A percentile compares a stretch with the other conserved stretches of the same genome.
phyloP scores from a whole-genome alignment of 2,113 vertebrate species.

The Psittacara wagleri region DNA sequence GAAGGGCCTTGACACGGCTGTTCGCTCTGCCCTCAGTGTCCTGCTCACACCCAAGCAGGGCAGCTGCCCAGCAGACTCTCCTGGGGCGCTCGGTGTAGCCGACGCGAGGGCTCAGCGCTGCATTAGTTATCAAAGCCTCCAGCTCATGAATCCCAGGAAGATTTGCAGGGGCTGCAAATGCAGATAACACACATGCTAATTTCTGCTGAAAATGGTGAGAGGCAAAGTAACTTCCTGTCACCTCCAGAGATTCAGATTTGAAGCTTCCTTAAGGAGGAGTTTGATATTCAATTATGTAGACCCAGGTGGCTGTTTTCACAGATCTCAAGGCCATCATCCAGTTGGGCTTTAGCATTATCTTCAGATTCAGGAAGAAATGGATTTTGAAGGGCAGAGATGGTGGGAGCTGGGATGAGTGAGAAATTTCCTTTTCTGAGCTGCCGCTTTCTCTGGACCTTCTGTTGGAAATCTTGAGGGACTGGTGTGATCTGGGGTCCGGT shows the following conservation, averaged over 20 bases:
- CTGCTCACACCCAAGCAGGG: neutral
- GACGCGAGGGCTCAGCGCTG: neutral
- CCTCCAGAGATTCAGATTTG: slow-evolving; percentile 1
- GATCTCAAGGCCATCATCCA: neutral
- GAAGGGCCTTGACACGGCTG: neutral
- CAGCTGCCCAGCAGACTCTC: neutral
- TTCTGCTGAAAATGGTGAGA: neutral
- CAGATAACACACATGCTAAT: slow-evolving; percentile 26
- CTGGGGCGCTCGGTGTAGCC: neutral
- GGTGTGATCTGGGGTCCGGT: neutral
- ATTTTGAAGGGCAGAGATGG: neutral
- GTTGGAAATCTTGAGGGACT: neutral
- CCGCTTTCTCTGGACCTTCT: neutral
- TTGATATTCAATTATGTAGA: slow-evolving; percentile 8
- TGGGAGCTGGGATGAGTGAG: neutral
- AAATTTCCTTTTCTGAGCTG: neutral
- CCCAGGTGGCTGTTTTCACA: neutral
- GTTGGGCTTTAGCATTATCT: neutral
- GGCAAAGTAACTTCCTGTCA: neutral
- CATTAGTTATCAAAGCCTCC: slow-evolving; percentile 9
- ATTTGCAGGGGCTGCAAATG: slow-evolving; percentile 37
- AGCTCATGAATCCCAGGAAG: slow-evolving; percentile 4
- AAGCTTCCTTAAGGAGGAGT: neutral
- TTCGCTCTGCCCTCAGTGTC: neutral
- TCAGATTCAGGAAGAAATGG: neutral